Percentiles rank a stretch among this genome's conserved stretches.
Evolutionary conservation across 2,888 invertebrate genomes (phyloP).

Genomic region (Drosophila barbarae): DNA sequence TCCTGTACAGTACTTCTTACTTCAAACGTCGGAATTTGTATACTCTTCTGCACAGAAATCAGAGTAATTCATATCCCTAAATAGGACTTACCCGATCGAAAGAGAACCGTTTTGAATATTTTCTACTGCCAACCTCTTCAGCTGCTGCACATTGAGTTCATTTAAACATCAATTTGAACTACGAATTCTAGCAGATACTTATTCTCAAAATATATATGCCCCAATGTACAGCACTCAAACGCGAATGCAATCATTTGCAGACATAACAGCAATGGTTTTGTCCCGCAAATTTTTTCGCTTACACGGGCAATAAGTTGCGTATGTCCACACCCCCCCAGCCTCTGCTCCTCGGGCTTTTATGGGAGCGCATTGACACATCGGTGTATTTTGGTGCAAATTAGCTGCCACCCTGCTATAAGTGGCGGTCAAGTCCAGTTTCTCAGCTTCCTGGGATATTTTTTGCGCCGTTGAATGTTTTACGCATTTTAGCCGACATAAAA

Average conservation of each 20-base stretch:
- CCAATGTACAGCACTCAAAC: slow-evolving; percentile 21
- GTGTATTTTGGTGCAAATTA: slow-evolving; percentile 64
- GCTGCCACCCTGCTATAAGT: slow-evolving; percentile 45
- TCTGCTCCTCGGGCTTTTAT: slow-evolving; percentile 54
- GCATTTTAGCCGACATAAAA: slow-evolving; percentile 58
- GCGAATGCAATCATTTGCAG: slow-evolving; percentile 72
- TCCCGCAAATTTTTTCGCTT: slow-evolving; percentile 58
- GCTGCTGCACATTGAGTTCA: no score
- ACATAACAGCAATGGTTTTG: slow-evolving; percentile 41
- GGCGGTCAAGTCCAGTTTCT: slow-evolving; percentile 25
- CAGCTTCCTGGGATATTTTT: slow-evolving; percentile 51
- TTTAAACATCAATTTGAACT: neutral
- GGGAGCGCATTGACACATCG: slow-evolving; percentile 65
- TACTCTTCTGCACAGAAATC: slow-evolving; percentile 3
- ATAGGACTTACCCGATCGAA: neutral
- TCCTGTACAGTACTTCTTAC: neutral
- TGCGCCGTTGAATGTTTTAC: slow-evolving; percentile 67
- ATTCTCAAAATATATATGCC: neutral
- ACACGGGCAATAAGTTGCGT: slow-evolving; percentile 65
- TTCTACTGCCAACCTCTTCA: no score
- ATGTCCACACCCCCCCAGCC: slow-evolving; percentile 15
- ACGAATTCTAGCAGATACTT: neutral
- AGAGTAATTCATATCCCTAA: neutral
- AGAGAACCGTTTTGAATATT: neutral
- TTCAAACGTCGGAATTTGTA: neutral